Conservation (phyloP, 2,888 invertebrate species). For the Calameuta idolon region DNA sequence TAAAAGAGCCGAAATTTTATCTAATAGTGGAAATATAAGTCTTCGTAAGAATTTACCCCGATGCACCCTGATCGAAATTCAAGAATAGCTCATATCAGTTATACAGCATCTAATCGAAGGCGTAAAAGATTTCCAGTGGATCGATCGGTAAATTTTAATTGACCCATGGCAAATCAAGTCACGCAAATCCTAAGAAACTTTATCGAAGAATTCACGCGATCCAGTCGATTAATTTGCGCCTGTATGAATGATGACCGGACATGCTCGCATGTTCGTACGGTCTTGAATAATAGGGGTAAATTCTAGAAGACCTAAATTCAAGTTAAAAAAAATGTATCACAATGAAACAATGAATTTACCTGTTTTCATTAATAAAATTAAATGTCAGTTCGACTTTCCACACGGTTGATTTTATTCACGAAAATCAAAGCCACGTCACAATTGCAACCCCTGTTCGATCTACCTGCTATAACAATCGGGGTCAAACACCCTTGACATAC, state of each 20-base stretch:
- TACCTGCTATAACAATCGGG: neutral
- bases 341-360: neutral
- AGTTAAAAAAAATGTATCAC: neutral
- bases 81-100: neutral
- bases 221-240: neutral
- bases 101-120: neutral
- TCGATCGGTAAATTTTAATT: neutral
- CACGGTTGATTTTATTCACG: neutral
- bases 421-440: neutral
- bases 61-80: neutral
- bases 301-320: neutral
- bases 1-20: neutral
- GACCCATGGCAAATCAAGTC: neutral
- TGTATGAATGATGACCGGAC: neutral
- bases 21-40: neutral
- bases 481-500: neutral
- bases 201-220: neutral
- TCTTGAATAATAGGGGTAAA: neutral
- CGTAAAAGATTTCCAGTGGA: neutral
- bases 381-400: neutral
- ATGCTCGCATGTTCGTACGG: neutral
- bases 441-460: neutral
- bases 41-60: neutral
- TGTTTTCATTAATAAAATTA: neutral
- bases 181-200: neutral